Percentiles rank a stretch among this genome's conserved stretches.
Evolutionary conservation across 2,113 vertebrate species (phyloP).

Genomic region (Macheiramphus alcinus): DNA sequence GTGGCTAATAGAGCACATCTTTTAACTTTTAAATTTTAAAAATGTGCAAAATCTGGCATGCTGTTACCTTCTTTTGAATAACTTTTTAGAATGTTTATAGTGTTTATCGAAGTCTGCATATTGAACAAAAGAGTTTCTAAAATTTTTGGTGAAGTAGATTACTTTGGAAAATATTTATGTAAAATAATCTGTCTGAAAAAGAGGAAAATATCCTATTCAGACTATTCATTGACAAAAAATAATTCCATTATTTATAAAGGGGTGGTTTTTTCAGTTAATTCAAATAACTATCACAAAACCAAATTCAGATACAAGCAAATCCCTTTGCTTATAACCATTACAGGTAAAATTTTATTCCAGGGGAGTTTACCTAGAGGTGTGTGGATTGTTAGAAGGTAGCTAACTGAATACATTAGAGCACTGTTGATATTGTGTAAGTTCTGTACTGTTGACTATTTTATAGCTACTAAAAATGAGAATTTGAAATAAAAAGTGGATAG

Average conservation of each 20-base stretch:
- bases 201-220: neutral
- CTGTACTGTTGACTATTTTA: neutral
- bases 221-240: neutral
- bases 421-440: neutral
- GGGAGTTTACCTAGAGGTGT: neutral
- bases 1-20: neutral
- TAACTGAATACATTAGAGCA: neutral
- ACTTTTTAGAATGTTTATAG: neutral
- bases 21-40: neutral
- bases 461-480: neutral
- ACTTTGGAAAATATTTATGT: neutral
- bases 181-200: neutral
- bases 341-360: neutral
- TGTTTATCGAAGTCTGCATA: neutral
- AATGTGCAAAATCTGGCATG: neutral
- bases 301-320: neutral
- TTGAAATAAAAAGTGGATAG: neutral
- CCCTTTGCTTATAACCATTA: neutral
- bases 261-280: neutral
- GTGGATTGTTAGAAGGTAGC: neutral
- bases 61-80: neutral
- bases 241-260: neutral
- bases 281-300: neutral
- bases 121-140: neutral
- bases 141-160: neutral